These are phyloP conservation scores for Aspiorhynchus laticeps DNA, from an alignment of 2,113 vertebrate species.

Conservation along the genomic window DNA sequence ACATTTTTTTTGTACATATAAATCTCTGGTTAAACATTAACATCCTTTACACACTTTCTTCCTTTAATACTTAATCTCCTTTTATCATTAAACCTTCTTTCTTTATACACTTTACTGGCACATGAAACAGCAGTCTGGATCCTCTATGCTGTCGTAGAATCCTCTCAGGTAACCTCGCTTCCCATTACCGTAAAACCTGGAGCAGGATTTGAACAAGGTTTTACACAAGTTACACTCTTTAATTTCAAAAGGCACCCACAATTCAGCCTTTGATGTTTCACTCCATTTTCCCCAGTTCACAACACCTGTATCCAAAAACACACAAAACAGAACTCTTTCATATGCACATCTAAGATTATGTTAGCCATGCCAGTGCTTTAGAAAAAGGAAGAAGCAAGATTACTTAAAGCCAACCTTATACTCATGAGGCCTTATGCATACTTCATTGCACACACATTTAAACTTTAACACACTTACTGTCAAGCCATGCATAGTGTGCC, in stretches of 20 bases:
- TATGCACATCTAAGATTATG: neutral
- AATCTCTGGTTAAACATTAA: no score
- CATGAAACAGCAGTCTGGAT: neutral
- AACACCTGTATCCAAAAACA: neutral
- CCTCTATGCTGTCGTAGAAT: neutral
- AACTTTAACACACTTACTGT: neutral
- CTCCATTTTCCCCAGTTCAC: neutral
- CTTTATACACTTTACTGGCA: neutral
- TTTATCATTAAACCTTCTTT: no score
- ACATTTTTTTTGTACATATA: no score
- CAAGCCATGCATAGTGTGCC: conserved; percentile 4
- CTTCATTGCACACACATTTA: neutral
- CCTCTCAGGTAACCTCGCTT: neutral
- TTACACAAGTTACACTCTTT: neutral
- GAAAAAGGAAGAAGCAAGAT: neutral
- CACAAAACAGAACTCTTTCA: neutral
- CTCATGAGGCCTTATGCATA: no score
- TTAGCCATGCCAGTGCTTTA: neutral
- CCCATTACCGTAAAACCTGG: neutral
- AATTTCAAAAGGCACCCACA: neutral
- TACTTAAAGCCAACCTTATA: neutral
- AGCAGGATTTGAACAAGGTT: neutral
- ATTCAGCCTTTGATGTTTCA: neutral
- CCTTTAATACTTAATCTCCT: no score
- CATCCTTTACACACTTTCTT: neutral